Evolutionary conservation across 2,797 vertebrate species (phyloP).

Genomic region (Myiotriccus ornatus): DNA sequence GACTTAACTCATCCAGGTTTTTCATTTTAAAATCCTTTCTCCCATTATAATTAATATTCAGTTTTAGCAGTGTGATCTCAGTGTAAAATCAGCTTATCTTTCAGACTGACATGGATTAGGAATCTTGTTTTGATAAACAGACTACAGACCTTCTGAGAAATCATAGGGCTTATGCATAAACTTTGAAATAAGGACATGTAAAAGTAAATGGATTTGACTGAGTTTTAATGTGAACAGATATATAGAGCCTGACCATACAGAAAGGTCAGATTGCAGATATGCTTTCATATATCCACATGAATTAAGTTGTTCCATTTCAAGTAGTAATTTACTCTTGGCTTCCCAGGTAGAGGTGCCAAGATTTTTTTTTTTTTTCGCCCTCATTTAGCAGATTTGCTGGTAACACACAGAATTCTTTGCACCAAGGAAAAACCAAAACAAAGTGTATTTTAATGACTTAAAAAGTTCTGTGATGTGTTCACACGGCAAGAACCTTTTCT

Average conservation of each 20-base stretch:
- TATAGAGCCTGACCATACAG: not conserved
- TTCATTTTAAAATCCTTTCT: not conserved
- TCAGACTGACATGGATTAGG: not conserved
- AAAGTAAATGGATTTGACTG: not conserved
- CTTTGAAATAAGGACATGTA: not conserved
- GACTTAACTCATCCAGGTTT: not conserved
- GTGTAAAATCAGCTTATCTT: not conserved
- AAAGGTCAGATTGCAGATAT: not conserved
- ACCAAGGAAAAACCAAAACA: not conserved
- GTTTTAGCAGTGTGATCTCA: not conserved
- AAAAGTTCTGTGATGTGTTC: not conserved
- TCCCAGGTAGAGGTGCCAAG: not conserved
- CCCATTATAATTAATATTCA: not conserved
- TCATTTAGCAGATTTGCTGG: not conserved
- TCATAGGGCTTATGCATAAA: not conserved
- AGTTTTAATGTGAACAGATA: not conserved
- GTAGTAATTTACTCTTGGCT: not conserved
- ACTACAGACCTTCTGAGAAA: not conserved
- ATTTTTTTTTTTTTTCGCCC: not conserved
- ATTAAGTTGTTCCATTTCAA: not conserved
- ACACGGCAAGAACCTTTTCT: not conserved
- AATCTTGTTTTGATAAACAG: not conserved
- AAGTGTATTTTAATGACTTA: not conserved
- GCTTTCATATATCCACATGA: not conserved
- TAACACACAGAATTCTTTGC: not conserved